phyloP scores from a whole-genome alignment of 2,888 invertebrate species.

The Dione vanillae region DNA sequence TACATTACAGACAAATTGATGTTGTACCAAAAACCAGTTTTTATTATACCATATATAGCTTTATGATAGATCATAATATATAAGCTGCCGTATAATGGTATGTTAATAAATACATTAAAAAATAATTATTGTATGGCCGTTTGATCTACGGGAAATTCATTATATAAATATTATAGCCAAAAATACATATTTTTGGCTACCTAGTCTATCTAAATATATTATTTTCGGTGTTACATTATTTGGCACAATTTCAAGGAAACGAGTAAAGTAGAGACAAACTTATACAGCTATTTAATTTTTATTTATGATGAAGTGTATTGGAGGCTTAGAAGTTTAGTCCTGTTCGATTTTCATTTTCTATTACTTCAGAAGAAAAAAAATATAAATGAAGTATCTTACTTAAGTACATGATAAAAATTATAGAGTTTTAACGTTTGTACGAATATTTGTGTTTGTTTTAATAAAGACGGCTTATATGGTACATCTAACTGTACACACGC shows the following conservation, averaged over 20 bases:
- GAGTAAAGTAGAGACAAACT: constrained; percentile 30
- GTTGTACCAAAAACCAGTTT: background rate
- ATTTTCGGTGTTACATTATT: constrained; percentile 34
- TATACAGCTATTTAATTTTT: constrained; percentile 33
- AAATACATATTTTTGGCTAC: constrained; percentile 13
- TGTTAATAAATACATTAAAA: background rate
- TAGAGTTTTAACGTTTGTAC: background rate
- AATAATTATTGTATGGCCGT: background rate
- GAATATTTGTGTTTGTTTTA: background rate
- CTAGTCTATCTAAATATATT: constrained; percentile 22
- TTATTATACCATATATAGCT: background rate
- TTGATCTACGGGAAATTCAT: constrained; percentile 2
- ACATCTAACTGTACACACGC: background rate
- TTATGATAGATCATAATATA: background rate
- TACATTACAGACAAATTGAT: background rate
- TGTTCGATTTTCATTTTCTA: background rate
- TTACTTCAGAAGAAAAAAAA: background rate
- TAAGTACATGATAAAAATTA: background rate
- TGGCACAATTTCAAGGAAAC: constrained; percentile 37
- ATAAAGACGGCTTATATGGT: background rate
- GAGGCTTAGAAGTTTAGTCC: background rate
- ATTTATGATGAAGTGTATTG: constrained; percentile 27
- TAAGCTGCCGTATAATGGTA: background rate
- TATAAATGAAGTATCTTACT: background rate
- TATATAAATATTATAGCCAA: background rate